These are phyloP conservation scores for Megaustenia siamemsis DNA, from an alignment of 2,888 invertebrate species.

Conservation along the genomic window DNA sequence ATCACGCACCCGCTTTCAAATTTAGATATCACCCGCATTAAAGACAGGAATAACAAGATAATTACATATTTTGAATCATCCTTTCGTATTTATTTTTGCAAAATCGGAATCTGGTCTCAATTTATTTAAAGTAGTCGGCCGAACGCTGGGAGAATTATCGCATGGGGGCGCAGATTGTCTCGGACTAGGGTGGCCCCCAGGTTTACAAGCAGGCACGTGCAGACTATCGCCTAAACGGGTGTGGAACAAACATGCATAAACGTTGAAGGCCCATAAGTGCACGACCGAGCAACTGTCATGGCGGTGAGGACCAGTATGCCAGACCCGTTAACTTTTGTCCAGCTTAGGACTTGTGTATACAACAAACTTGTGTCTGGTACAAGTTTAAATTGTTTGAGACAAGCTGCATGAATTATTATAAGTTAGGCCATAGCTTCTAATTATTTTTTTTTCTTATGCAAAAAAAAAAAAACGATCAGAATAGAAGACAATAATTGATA, in stretches of 20 bases:
- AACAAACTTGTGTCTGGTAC: constrained; percentile 8
- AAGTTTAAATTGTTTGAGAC: too few relatives aligned
- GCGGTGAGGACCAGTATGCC: constrained; percentile 18
- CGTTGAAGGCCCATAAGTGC: constrained; percentile 29
- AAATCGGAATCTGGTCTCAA: neutral
- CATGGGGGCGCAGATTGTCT: constrained; percentile 15
- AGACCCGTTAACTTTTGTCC: constrained; percentile 31
- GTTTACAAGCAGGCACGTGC: constrained; percentile 43
- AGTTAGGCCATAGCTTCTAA: too few relatives aligned
- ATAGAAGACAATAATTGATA: too few relatives aligned
- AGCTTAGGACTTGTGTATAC: constrained; percentile 22
- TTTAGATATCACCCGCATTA: constrained; percentile 30
- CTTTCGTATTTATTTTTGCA: constrained; percentile 32
- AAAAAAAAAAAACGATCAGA: too few relatives aligned
- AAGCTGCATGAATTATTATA: too few relatives aligned
- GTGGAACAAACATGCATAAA: constrained; percentile 36
- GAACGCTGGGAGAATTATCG: neutral
- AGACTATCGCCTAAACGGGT: neutral
- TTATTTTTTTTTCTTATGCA: too few relatives aligned
- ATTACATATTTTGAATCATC: constrained; percentile 10
- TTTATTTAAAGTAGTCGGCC: constrained; percentile 16
- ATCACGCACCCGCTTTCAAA: constrained; percentile 18
- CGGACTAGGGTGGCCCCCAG: neutral
- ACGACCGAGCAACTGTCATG: constrained; percentile 31
- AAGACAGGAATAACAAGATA: neutral